Evolutionary conservation across 2,888 invertebrate genomes (phyloP).

Genomic region (Endotricha flammealis): DNA sequence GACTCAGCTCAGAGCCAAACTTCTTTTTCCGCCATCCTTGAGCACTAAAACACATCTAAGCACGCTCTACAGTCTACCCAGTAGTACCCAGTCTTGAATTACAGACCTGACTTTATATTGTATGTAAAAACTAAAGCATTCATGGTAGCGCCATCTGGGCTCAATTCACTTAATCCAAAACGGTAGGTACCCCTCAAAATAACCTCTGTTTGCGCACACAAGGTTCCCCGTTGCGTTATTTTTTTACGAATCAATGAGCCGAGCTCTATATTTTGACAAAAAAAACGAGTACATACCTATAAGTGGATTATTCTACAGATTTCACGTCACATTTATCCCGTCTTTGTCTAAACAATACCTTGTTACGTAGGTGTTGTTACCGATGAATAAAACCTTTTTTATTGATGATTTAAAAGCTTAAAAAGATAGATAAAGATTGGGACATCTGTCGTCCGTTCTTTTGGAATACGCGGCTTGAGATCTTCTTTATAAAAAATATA

Average conservation of each 20-base stretch:
- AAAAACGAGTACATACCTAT: conserved; percentile 68
- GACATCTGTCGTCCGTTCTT: conserved; percentile 66
- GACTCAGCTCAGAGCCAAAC: too few species aligned
- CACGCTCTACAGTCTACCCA: too few species aligned
- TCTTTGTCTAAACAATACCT: conserved; percentile 62
- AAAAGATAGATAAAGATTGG: conserved; percentile 43
- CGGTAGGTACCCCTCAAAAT: conserved; percentile 26
- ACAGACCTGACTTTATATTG: too few species aligned
- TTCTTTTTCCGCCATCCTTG: too few species aligned
- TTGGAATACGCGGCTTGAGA: conserved; percentile 41
- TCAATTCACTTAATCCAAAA: too few species aligned
- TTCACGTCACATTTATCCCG: conserved; percentile 71
- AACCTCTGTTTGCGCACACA: conserved; percentile 59
- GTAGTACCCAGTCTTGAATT: too few species aligned
- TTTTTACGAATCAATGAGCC: conserved; percentile 71
- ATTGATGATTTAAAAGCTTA: conserved; percentile 41
- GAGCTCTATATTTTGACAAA: conserved; percentile 56
- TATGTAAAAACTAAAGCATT: too few species aligned
- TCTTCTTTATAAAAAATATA: conserved; percentile 33
- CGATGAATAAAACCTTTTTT: conserved; percentile 63
- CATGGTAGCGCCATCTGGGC: too few species aligned
- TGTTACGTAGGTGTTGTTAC: conserved; percentile 70
- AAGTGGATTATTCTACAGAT: conserved; percentile 74
- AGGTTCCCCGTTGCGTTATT: conserved; percentile 64
- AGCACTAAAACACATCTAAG: too few species aligned